phyloP scores from a whole-genome alignment of 2,888 invertebrate genomes.

The Rugalucina vietnamica region DNA sequence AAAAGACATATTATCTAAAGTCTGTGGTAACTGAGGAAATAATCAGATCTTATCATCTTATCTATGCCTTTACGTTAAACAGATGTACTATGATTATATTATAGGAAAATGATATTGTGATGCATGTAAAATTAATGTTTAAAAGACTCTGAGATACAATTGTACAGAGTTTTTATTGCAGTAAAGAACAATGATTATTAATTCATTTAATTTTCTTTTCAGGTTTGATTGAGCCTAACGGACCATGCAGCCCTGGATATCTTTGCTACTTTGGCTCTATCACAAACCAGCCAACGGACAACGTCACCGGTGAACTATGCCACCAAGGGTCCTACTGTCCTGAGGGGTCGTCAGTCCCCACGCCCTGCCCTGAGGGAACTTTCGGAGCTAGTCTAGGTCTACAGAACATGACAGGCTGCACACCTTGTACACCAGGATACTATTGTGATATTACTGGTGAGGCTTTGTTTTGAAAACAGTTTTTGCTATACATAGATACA shows the following conservation, averaged over 20 bases:
- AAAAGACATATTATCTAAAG: no score
- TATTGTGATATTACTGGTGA: constrained; percentile 4
- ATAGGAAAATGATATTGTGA: no score
- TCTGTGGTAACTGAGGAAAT: no score
- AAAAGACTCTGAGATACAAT: no score
- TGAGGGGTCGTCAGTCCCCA: constrained; percentile 75
- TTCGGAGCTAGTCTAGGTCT: constrained; percentile 76
- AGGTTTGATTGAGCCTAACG: constrained; percentile 64
- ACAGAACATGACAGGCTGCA: constrained; percentile 78
- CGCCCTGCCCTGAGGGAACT: constrained; percentile 80
- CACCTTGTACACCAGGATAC: constrained; percentile 77
- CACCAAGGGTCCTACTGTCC: constrained; percentile 80
- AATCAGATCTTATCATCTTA: no score
- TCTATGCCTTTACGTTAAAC: no score
- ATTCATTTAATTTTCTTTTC: no score
- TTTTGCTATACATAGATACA: not conserved
- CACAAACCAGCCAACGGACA: constrained; percentile 76
- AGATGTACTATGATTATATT: no score
- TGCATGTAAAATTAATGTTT: no score
- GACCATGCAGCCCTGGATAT: constrained; percentile 79
- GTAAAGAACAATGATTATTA: no score
- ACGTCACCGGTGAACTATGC: constrained; percentile 78
- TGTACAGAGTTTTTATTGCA: no score
- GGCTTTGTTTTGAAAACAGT: not conserved
- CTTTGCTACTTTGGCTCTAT: constrained; percentile 78